Conservation (phyloP, 2,888 invertebrate species). For the Linyphia triangularis region DNA sequence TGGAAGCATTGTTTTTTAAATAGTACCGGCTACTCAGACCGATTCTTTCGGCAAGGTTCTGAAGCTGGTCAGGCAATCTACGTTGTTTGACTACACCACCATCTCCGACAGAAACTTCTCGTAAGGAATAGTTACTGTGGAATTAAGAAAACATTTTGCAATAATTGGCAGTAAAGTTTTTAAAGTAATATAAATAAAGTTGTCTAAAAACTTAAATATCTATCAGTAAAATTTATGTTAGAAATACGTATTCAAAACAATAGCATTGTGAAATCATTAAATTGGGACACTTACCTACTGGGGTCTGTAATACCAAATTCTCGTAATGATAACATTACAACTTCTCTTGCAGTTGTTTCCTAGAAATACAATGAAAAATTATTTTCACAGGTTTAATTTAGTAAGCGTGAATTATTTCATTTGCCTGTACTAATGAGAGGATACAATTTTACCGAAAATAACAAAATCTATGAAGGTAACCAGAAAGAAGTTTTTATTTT, state of each 20-base stretch:
- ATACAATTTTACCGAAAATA: no score
- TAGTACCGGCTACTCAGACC: slow-evolving; percentile 92
- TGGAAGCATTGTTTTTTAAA: slow-evolving; percentile 95
- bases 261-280: background rate
- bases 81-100: slow-evolving; percentile 98
- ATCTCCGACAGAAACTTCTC: slow-evolving; percentile 97
- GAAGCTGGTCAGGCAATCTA: slow-evolving; percentile 94
- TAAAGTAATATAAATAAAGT: background rate
- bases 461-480: no score
- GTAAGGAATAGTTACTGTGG: slow-evolving; percentile 86
- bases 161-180: background rate
- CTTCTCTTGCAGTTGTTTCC: slow-evolving; percentile 85
- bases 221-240: background rate
- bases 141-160: background rate
- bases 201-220: background rate
- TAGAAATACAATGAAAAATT: background rate
- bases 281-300: slow-evolving; percentile 83
- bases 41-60: slow-evolving; percentile 97
- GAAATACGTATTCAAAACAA: background rate
- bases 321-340: slow-evolving; percentile 97
- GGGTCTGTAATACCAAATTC: slow-evolving; percentile 97
- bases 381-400: no score
- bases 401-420: no score
- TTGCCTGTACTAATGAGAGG: no score
- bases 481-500: no score